Evolutionary conservation across 2,797 vertebrate genomes (phyloP), one percentile per base, ranked within the genome.

Genomic region (Pangasius krempfi): DNA sequence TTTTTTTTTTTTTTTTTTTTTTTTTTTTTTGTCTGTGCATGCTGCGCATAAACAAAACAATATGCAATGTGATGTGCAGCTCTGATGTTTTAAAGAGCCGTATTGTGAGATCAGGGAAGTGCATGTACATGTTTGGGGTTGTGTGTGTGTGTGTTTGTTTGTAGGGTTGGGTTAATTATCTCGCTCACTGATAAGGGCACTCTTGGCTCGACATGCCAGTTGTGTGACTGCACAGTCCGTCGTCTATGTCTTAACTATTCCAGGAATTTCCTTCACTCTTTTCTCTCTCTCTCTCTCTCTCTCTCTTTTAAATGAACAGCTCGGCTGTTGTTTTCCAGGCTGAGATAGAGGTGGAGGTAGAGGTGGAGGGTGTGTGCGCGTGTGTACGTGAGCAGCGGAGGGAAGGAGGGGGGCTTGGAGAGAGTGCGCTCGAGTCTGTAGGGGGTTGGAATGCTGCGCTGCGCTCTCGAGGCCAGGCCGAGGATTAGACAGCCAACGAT

Each of bases 231-330:
- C 62, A 70, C 87, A 90, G 56, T 85, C 89, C 58, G 89, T 58
- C 81, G 54, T 91, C 86, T 76, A 76, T 83, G 88, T 89, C 85
- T 90, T 80, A 91, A 90, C 85, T 91, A 92, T 92, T 91, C 88
- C 85, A 91, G 89, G 92, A 91, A 91, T 92, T 91, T 92, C 91
- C 92, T 91, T 91, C 80, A 82, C 83, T 9, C 88, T 30, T 72
- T 40, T 90, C 86, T 84, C 37, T 82, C 5, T 58, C 56, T 70
- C 30, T 80, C 27, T 75, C 40, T 75, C 56, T 80, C 18, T 80
- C 30, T 60, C 58, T 44, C 22, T 66, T n/a, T 68, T 70, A 68
- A 54, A 84, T 14, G 64, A 84, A 84, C 64, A 75, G 70, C 84
- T 86, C 86, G 66, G 54, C 87, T 88, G 87, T 91, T 90, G 92